Evolutionary conservation across 92 coral and sea anemone species (phyloP), one percentile per base, ranked within the genome.

Genomic region (Zoanthus solanderi): DNA sequence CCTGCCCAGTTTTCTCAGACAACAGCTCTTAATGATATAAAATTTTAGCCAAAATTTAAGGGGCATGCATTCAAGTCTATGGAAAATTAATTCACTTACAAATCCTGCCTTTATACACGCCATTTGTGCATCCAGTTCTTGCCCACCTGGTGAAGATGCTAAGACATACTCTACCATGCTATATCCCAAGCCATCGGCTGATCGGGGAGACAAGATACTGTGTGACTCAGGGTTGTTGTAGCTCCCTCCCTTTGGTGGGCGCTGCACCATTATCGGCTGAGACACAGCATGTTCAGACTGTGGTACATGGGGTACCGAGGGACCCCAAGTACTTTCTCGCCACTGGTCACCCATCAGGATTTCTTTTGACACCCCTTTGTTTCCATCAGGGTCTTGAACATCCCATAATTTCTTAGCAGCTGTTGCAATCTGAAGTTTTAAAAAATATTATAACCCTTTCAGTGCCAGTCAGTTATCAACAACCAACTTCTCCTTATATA

Each of bases 261-360:
- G 94, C 91, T 94, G 97, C 16, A 97, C 98, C 97, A 95, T 97
- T 92, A 97, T 97, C 71, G 99, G 99, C 87, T 97, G 98, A 0
- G 99, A 97, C 29, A 97, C 94, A 16, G 99, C 99, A 91, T 97
- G 99, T 83, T 97, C 99, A n/a, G 99, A 97, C 83, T 94, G 98
- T 56, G 96, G 89, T 78, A 97, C 80, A 28, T 94, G 98, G 17
- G 99, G 99, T 5, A 97, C 98, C 5, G 99, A 97, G 13, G 98
- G 99, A 0, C 96, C 95, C 98, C 98, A 95, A 0, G 97, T 92
- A 66, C 95, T 93, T 37, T 96, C 96, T 46, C 98, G 90, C 99
- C 99, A 97, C 82, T 92, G 97, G 79, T 97, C 98, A 1, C 99
- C 98, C 68, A 90, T 91, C 32, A 97, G 85, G 42, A 97, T 97